These are phyloP conservation scores for Yasuhikotakia modesta DNA, from an alignment of 2,797 vertebrate species.

Conservation along the genomic window DNA sequence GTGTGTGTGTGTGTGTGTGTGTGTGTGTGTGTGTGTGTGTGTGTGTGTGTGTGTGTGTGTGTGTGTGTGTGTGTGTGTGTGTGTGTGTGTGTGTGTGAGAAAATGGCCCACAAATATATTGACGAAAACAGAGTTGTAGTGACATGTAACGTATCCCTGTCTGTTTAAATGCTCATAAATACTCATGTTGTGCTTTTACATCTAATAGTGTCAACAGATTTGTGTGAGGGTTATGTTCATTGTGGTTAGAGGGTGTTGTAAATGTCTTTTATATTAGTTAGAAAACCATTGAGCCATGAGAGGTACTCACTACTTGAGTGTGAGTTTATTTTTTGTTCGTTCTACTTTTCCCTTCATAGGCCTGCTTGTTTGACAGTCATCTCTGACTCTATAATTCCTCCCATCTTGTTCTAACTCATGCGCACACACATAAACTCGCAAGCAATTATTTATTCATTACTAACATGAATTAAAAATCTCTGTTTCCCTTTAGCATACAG, in stretches of 20 bases:
- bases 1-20: too few relatives aligned
- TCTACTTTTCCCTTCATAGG: slow-evolving; percentile 11
- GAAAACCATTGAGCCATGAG: neutral
- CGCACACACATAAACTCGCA: neutral
- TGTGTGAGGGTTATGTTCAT: neutral
- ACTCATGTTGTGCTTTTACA: neutral
- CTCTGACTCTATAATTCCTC: slow-evolving; percentile 30
- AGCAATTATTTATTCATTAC: slow-evolving; percentile 60
- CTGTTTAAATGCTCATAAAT: neutral
- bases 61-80: neutral
- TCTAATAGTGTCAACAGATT: neutral
- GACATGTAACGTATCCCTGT: neutral
- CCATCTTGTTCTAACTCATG: neutral
- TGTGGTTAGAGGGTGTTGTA: neutral
- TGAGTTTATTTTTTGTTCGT: neutral
- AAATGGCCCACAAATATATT: neutral
- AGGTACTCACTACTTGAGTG: neutral
- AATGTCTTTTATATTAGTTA: neutral
- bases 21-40: too few relatives aligned
- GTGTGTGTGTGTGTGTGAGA: neutral
- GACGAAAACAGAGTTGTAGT: neutral
- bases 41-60: too few relatives aligned
- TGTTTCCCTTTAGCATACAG: slow-evolving; percentile 53
- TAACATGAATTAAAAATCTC: slow-evolving; percentile 61
- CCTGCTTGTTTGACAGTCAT: slow-evolving; percentile 32